Base-by-base conservation (phyloP, 2,113 vertebrate genomes). In the Nicator chloris region DNA sequence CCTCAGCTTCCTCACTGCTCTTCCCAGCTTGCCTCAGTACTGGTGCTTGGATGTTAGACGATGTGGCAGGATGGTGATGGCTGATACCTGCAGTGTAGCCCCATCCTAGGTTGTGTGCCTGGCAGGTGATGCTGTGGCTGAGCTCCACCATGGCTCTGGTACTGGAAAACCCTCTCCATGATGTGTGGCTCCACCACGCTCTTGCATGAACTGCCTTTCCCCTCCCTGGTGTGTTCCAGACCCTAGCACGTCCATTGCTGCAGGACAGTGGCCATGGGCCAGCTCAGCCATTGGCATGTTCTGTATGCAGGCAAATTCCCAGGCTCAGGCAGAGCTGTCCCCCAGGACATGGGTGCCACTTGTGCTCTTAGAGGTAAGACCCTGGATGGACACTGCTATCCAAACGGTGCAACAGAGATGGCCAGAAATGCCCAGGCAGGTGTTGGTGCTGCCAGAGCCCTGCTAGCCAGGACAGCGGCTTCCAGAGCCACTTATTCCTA, bases 331-430 rank as follows among this genome's bases (percentile, higher is more conserved):
- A 82, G n/a, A 81, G 65, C 69, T 6, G 8, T 81, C 33, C 78
- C 23, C 1, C 5, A 61, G 39, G 75, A 37, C 23, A 15, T 0
- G 2, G n/a, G 26, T 50, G 20, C 23, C 12, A 4, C 57, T 89
- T 64, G 53, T 77, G 40, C 44, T 81, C 80, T 64, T 64, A 1
- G 4, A 81, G 10, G 16, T 21, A 47, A 64, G 49, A 51, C 17
- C 44, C 33, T 3, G 4, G 7, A 19, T 59, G 35, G 40, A 31
- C 49, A 10, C 6, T 0, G 0, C 24, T 88, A 28, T 28, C n/a
- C 0, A 7, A 6, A 27, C 0, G 0, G 24, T 5, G 5, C 1
- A 4, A 16, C 4, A 7, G 54, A 37, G 16, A 40, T 2, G 3
- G 35, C 13, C 4, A 4, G 64, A 73, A 45, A 37, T 64, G 23